Evolutionary conservation across 1,140 invertebrate species (phyloP).

Genomic region (Notospermus geniculatus): DNA sequence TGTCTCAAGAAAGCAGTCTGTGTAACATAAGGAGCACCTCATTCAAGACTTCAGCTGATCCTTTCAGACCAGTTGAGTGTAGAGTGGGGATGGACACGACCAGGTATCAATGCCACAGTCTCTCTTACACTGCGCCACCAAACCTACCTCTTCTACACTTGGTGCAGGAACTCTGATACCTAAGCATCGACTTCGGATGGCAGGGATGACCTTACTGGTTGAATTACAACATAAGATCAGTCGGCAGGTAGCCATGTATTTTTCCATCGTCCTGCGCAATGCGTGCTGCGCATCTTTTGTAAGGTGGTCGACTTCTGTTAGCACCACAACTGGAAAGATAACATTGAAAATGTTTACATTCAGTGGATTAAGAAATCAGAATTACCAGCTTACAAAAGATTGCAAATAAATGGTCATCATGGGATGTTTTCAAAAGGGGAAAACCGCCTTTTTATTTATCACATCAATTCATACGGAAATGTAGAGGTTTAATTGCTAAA

Average conservation of each 20-base stretch:
- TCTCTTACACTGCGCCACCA: too few species aligned
- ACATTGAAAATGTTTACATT: slow-evolving; percentile 6
- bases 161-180: slow-evolving; percentile 88
- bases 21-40: too few species aligned
- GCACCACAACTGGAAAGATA: slow-evolving; percentile 73
- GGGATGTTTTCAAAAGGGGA: too few species aligned
- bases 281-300: slow-evolving; percentile 98
- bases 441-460: too few species aligned
- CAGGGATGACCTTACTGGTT: slow-evolving; percentile 87
- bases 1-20: too few species aligned
- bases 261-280: slow-evolving; percentile 97
- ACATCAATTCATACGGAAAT: too few species aligned
- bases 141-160: slow-evolving; percentile 74
- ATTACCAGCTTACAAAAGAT: too few species aligned
- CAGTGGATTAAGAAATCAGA: too few species aligned
- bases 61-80: too few species aligned
- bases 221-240: slow-evolving; percentile 94
- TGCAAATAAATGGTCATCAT: too few species aligned
- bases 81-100: too few species aligned
- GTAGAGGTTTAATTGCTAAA: slow-evolving; percentile 8
- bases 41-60: too few species aligned
- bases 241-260: slow-evolving; percentile 93
- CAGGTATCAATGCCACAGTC: background rate
- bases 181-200: slow-evolving; percentile 92
- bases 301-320: slow-evolving; percentile 94